These are phyloP conservation scores for Chelonus insularis DNA, from an alignment of 1,140 invertebrate genomes.

Conservation along the genomic window DNA sequence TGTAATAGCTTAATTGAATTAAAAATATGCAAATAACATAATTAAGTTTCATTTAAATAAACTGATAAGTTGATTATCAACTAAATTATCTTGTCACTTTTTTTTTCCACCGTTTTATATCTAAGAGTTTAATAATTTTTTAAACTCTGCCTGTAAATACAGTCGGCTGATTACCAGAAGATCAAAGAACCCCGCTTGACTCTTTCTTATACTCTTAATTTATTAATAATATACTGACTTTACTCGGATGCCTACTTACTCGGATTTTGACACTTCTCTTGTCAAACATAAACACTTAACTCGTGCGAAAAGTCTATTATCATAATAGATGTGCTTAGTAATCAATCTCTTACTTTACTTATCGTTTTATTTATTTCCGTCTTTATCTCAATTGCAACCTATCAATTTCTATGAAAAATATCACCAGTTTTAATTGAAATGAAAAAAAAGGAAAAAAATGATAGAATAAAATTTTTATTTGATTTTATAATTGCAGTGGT, in stretches of 20 bases:
- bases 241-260: slow-evolving; percentile 30
- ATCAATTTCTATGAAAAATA: no score
- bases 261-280: slow-evolving; percentile 44
- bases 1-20: no score
- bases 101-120: slow-evolving; percentile 4
- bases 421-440: no score
- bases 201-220: slow-evolving; percentile 55
- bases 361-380: neutral
- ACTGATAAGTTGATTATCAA: no score
- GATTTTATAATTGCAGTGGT: no score
- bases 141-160: slow-evolving; percentile 38
- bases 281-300: slow-evolving; percentile 22
- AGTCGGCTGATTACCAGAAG: slow-evolving; percentile 41
- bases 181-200: slow-evolving; percentile 53
- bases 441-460: no score
- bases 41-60: no score
- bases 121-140: slow-evolving; percentile 4
- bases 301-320: neutral
- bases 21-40: no score
- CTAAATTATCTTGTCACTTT: neutral
- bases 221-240: slow-evolving; percentile 50
- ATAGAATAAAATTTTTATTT: no score
- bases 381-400: neutral
- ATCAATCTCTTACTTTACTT: neutral
- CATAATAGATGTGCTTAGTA: neutral